A percentile compares a stretch with the other conserved stretches of the same genome.
phyloP scores from a whole-genome alignment of 2,888 invertebrate genomes.

The Anarsia innoxiella region DNA sequence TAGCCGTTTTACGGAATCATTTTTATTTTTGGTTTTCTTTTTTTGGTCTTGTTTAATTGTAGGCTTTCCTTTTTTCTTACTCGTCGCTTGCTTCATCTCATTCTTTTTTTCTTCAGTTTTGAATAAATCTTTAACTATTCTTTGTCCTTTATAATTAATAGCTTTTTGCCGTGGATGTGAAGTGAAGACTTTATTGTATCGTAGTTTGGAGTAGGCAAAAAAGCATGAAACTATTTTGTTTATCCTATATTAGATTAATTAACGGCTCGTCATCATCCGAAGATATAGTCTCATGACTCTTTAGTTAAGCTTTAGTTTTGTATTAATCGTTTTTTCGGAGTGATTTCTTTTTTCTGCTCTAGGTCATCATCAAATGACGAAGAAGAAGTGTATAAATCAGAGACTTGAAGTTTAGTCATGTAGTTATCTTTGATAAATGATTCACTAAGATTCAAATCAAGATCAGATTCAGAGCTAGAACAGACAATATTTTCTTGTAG shows the following conservation, averaged over 20 bases:
- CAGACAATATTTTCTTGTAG: conserved; percentile 18
- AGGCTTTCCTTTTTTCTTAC: conserved; percentile 16
- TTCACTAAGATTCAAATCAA: conserved; percentile 23
- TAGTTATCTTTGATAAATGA: conserved; percentile 21
- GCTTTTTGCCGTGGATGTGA: conserved; percentile 19
- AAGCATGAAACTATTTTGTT: conserved; percentile 23
- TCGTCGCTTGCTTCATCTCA: conserved; percentile 16
- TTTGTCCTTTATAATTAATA: conserved; percentile 22
- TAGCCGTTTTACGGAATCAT: conserved; percentile 12
- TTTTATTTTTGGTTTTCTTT: conserved; percentile 13
- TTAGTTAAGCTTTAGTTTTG: conserved; percentile 17
- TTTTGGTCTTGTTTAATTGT: conserved; percentile 11
- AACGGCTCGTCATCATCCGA: conserved; percentile 22
- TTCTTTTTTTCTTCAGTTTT: conserved; percentile 21
- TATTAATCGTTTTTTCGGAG: conserved; percentile 19
- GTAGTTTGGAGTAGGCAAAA: conserved; percentile 25
- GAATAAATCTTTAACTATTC: conserved; percentile 21
- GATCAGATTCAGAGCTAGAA: conserved; percentile 21
- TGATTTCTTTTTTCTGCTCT: conserved; percentile 19
- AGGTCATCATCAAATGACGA: conserved; percentile 20
- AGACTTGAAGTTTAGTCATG: conserved; percentile 19
- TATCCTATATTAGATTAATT: conserved; percentile 17
- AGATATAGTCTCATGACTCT: conserved; percentile 16
- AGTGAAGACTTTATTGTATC: conserved; percentile 18
- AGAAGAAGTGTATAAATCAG: conserved; percentile 21